These are phyloP conservation scores for Morbakka virulenta DNA, from an alignment of 30 jellyfish, hydroid and myxozoan species.

Conservation along the genomic window DNA sequence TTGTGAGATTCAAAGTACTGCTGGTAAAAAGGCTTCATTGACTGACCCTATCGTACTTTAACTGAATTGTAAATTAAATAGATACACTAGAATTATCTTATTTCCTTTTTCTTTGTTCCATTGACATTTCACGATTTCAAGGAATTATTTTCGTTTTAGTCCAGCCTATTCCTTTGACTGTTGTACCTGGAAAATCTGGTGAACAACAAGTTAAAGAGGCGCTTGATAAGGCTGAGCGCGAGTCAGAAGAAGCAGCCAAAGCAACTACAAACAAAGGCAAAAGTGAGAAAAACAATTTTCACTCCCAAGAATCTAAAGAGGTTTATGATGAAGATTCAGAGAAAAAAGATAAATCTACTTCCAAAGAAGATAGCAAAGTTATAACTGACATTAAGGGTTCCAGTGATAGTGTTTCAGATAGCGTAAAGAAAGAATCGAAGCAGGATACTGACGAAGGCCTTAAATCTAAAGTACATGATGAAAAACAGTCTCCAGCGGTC, in stretches of 20 bases:
- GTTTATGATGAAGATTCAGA: not conserved
- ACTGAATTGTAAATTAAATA: no score
- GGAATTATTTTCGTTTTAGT: no score
- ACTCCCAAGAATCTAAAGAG: not conserved
- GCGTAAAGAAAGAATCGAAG: not conserved
- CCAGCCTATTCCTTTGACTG: conserved; percentile 74
- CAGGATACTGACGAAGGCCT: not conserved
- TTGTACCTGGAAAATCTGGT: conserved; percentile 90
- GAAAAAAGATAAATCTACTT: not conserved
- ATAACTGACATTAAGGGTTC: not conserved
- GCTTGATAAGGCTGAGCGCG: conserved; percentile 84
- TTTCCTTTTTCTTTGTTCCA: no score
- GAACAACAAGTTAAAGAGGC: conserved; percentile 99
- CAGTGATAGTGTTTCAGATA: no score
- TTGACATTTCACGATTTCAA: no score
- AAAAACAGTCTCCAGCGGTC: no score
- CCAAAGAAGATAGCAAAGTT: not conserved
- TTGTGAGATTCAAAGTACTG: no score
- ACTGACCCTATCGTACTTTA: no score
- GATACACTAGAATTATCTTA: no score
- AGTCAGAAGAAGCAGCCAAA: conserved; percentile 94
- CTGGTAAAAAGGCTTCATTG: no score
- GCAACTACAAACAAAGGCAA: conserved; percentile 17
- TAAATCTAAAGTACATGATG: not conserved
- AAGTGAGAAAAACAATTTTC: not conserved